These are phyloP conservation scores for Lepus oiostolus DNA, from an alignment of 2,797 vertebrate species.

Conservation along the genomic window DNA sequence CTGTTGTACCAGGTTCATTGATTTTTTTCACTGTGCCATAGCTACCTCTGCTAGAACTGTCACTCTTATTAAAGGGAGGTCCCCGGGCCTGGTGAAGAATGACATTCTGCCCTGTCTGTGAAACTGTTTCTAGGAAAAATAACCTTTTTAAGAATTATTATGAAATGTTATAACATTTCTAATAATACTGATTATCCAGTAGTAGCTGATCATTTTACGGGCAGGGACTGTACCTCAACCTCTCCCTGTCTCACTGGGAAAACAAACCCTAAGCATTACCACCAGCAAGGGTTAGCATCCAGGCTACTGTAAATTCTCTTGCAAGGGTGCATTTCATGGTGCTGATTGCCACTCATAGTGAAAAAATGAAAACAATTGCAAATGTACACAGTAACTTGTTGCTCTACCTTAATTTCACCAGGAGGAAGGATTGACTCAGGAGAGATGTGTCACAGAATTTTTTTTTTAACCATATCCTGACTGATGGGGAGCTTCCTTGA, in stretches of 20 bases:
- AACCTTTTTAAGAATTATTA: not conserved
- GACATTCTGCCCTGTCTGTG: not conserved
- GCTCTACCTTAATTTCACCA: not conserved
- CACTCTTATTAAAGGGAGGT: not conserved
- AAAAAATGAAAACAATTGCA: slow-evolving; percentile 39
- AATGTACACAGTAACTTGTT: not conserved
- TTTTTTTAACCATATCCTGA: not conserved
- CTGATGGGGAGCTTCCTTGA: not conserved
- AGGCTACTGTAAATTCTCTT: not conserved
- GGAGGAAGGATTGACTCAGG: not conserved
- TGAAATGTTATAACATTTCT: slow-evolving; percentile 6
- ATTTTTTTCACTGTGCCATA: not conserved
- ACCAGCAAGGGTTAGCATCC: not conserved
- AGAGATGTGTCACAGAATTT: not conserved
- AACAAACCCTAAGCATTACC: not conserved
- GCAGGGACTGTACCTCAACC: not conserved
- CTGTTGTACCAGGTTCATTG: not conserved
- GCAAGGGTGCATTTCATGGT: not conserved
- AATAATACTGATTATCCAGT: not conserved
- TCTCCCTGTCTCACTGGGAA: not conserved
- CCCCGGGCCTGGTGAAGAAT: not conserved
- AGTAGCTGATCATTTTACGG: not conserved
- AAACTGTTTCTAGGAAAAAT: not conserved
- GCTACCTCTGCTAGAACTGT: not conserved
- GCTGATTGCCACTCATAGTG: not conserved